Evolutionary conservation across 2,888 invertebrate species (phyloP), one percentile per base, ranked within the genome.

Genomic region (Hydropsyche betteni): DNA sequence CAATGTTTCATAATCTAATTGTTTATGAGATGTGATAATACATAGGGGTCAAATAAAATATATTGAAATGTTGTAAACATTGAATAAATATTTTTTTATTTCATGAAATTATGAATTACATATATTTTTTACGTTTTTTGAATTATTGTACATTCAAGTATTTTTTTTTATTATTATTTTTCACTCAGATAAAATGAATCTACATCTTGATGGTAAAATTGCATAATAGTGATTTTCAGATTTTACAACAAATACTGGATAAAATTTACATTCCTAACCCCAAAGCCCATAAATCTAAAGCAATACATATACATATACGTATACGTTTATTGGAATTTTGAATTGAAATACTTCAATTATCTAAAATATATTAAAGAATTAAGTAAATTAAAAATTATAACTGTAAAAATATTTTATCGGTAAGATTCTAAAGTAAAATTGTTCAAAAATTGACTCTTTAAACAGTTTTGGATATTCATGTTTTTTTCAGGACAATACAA

Each of bases 181-280:
- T 68, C 33, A 68, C 24, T 33, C 68, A 68, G 34, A 68, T 34
- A 24, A 68, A 34, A 68, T 34, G 58, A 24, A 58, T 16, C 58
- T 24, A 58, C 58, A 33, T 36, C 7, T 64, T 64, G 64, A 44
- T 64, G 36, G n/a, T 36, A 64, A 64, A 24, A 64, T 64, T 36
- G 64, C 61, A 61, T 61, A 55, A 61, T 6, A 16, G 64, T 64
- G 64, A 64, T 64, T 24, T n/a, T 64, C 36, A 64, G n/a, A 33
- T 64, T 14, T 33, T 68, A 64, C 64, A 74, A 74, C 33, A 74
- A 44, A 68, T 50, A 68, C 12, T 72, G 58, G 74, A 78, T 68
- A 76, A 76, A 77, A 75, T 78, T 78, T 78, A 78, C 78, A 78
- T 75, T 76, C 75, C 78, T 76, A 78, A 61, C 76, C 78, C 78